Evolutionary conservation across 2,888 invertebrate species (phyloP), one percentile per base, ranked within the genome.

Genomic region (Physocephala rufipes): DNA sequence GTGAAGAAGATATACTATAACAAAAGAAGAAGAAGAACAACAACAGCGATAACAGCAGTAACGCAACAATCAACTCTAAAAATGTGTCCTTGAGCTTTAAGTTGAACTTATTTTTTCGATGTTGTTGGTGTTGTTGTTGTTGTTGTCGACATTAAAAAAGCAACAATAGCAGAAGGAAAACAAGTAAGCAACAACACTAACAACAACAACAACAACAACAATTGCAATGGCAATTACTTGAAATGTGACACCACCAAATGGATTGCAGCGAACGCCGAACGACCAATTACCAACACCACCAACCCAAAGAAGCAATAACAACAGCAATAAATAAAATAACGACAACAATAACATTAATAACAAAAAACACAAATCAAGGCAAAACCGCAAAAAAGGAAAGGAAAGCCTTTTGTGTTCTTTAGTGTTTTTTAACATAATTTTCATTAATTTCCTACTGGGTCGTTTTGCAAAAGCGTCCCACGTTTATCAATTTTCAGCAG

Each of bases 381-480:
- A 36, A 36, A 36, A 36, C 36, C 36, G 12, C 49, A 19, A 49
- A 49, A 49, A 15, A 19, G 16, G 49, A 19, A 19, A 55, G 24
- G 3, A 21, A 55, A 55, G 21, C 24, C 19, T 51, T 51, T 12
- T 45, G 12, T 15, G 12, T 45, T 15, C 45, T 15, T 12, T 12
- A 12, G 12, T 9, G 45, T 45, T 45, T 45, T 45, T 45, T 45
- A 43, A 43, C 16, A 2, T 30, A 24, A 26, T 21, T 15, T 45
- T 9, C 43, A 9, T 7, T 13, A 63, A 12, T 47, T 63, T 12
- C 47, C 63, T 47, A 47, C 47, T 63, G 63, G 63, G 63, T 47
- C 45, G 19, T 16, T 45, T 55, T 9, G 9, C 12, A 55, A 55
- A 49, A 49, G n/a, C 4, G 16, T n/a, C 49, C 9, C 36, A 36